Conservation (phyloP, 1,140 invertebrate species). For the Drosophila bipectinata region DNA sequence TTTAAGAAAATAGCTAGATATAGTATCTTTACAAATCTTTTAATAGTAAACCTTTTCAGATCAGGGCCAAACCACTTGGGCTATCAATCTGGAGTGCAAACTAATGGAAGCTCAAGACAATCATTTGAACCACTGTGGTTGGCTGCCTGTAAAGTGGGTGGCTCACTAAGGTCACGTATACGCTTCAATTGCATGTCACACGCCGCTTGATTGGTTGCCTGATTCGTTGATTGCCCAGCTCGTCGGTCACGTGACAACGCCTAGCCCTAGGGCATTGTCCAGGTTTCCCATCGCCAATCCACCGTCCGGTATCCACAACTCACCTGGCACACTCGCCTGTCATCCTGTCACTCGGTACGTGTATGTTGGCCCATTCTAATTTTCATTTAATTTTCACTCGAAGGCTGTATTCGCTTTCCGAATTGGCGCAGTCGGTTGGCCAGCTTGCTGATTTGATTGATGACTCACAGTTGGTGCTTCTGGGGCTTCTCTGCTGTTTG, state of each 20-base stretch:
- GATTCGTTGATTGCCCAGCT: constrained; percentile 69
- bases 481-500: constrained; percentile 15
- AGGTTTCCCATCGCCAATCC: constrained; percentile 18
- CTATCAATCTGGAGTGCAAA: background rate
- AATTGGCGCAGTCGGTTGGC: constrained; percentile 51
- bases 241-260: constrained; percentile 54
- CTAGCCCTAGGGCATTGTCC: constrained; percentile 56
- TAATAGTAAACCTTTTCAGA: too few relatives aligned
- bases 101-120: background rate
- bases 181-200: constrained; percentile 77
- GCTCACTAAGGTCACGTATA: constrained; percentile 56
- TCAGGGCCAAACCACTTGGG: background rate
- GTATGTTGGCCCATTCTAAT: constrained; percentile 61
- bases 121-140: constrained; percentile 28
- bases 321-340: constrained; percentile 13
- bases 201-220: constrained; percentile 79
- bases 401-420: background rate
- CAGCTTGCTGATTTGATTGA: constrained; percentile 78
- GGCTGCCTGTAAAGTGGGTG: background rate
- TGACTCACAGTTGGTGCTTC: constrained; percentile 20
- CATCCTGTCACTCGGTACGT: constrained; percentile 7
- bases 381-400: constrained; percentile 73
- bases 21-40: too few relatives aligned
- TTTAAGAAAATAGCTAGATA: too few relatives aligned
- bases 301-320: background rate